Base-by-base conservation (phyloP, 2,888 invertebrate genomes). In the Operophtera brumata region DNA sequence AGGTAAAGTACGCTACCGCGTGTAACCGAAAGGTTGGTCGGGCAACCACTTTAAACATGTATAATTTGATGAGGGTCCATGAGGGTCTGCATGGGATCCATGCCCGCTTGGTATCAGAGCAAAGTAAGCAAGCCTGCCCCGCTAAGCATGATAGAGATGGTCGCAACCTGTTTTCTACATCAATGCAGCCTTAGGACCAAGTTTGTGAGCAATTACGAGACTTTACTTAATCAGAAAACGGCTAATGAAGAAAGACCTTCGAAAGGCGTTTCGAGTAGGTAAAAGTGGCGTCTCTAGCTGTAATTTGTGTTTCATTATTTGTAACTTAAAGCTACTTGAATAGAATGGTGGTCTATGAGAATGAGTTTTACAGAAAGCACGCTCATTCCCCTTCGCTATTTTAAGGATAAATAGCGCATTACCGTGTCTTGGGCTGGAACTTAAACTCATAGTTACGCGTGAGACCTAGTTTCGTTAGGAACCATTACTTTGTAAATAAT, bases 221-320 rank as follows among this genome's bases (percentile, higher is more conserved):
- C 12, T 36, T 10, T 28, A 42, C 28, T 49, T 42, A 49, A 49
- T 36, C 42, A 42, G 26, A 36, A 42, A 42, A 28, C 26, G 48
- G 28, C 13, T 49, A 49, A 49, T 49, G 42, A 49, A 49, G 48
- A 36, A 40, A 42, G 13, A 35, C 40, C 32, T 47, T 40, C 12
- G 9, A 20, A 47, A 40, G 30, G n/a, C 11, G 11, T 32, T 40
- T 47, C n/a, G 8, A 8, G 37, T 14, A 32, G 7, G 32, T 26
- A 37, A 28, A 37, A 37, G 13, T 37, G 5, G 13, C 25, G 9
- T 36, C 6, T 30, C n/a, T 4, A 30, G 30, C 6, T 6, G 30
- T 10, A 1, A 20, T 3, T 20, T 20, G 20, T 20, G 2, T 20
- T 20, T 20, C 20, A 20, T 20, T 20, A 4, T 20, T 20, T 20